A percentile compares a stretch with the other conserved stretches of the same genome.
These are phyloP conservation scores for Paratilapia polleni DNA, from an alignment of 2,113 vertebrate genomes.

Conservation along the genomic window DNA sequence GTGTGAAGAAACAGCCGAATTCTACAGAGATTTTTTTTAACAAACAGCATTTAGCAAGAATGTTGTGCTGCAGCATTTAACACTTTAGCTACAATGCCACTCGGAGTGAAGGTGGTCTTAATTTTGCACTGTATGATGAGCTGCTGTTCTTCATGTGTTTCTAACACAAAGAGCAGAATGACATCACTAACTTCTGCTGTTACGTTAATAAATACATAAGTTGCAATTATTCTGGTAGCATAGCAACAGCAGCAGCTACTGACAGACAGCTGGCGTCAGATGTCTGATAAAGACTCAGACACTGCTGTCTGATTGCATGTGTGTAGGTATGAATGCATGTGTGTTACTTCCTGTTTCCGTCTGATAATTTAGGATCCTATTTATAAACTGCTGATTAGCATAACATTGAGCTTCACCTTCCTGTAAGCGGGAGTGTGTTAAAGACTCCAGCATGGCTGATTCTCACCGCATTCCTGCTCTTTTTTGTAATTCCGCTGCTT, in stretches of 20 bases:
- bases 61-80: not conserved
- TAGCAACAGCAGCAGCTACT: conserved; percentile 22
- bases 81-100: not conserved
- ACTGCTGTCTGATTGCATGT: conserved; percentile 38
- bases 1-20: not conserved
- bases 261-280: conserved; percentile 59
- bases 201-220: not conserved
- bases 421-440: not conserved
- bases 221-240: not conserved
- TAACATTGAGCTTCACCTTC: conserved; percentile 42
- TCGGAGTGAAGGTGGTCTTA: not conserved
- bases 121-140: conserved; percentile 7
- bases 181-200: not conserved
- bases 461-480: not conserved
- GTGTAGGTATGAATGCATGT: conserved; percentile 30
- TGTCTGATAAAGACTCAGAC: conserved; percentile 33
- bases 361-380: conserved; percentile 56
- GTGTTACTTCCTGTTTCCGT: conserved; percentile 61
- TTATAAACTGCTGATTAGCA: conserved; percentile 68
- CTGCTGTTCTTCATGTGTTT: conserved; percentile 10
- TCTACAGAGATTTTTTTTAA: not conserved
- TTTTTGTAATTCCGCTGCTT: not conserved
- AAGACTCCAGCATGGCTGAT: not conserved
- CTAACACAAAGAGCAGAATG: not conserved
- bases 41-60: not conserved